Evolutionary conservation across 2,888 invertebrate species (phyloP).

Genomic region (Xanthia icteritia): DNA sequence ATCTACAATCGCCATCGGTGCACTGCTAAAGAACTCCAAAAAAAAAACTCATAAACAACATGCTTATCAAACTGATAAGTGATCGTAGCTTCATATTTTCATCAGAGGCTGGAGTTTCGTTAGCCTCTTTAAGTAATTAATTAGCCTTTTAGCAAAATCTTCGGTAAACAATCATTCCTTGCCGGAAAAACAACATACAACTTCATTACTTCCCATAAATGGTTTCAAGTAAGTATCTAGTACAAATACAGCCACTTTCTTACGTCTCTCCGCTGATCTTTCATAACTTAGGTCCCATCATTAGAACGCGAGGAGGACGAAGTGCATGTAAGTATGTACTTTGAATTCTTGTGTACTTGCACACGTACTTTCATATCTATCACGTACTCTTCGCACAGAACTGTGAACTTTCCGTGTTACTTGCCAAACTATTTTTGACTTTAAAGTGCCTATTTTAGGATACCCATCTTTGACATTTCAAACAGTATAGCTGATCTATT

Average conservation of each 20-base stretch:
- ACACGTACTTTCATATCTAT: constrained; percentile 46
- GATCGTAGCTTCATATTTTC: neutral
- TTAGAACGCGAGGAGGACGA: constrained; percentile 74
- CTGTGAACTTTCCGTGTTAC: constrained; percentile 48
- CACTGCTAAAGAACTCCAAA: neutral
- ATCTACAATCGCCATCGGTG: neutral
- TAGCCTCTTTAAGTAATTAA: neutral
- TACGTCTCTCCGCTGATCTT: constrained; percentile 43
- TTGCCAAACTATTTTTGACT: constrained; percentile 20
- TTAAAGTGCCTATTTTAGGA: neutral
- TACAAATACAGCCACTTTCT: neutral
- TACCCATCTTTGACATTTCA: neutral
- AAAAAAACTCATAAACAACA: neutral
- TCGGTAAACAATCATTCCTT: neutral
- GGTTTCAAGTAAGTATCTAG: neutral
- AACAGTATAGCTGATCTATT: neutral
- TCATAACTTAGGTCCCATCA: constrained; percentile 70
- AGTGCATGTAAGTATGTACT: constrained; percentile 72
- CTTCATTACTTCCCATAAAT: neutral
- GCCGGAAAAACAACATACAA: too few species aligned
- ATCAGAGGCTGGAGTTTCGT: neutral
- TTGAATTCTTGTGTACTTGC: constrained; percentile 57
- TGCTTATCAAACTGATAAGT: neutral
- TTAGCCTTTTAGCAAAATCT: neutral
- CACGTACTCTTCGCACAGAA: constrained; percentile 20